A percentile compares a stretch with the other conserved stretches of the same genome.
These are phyloP conservation scores for Brachypteracias leptosomus DNA, from an alignment of 2,113 vertebrate genomes.

Conservation along the genomic window DNA sequence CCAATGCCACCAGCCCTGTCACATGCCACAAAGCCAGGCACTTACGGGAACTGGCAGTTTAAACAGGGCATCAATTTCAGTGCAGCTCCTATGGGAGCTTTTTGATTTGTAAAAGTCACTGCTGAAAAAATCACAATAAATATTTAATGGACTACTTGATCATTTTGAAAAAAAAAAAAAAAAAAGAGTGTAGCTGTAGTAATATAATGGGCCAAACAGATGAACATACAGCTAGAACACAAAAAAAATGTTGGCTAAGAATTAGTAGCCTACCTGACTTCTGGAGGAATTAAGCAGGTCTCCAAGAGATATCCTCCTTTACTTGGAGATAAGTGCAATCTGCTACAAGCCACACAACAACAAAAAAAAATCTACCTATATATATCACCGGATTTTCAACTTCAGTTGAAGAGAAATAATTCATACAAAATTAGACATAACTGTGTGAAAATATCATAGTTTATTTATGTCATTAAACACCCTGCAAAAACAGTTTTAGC, in stretches of 20 bases:
- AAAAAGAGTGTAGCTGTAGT: neutral
- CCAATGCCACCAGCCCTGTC: neutral
- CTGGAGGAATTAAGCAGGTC: neutral
- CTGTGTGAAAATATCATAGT: neutral
- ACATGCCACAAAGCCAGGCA: fast-evolving
- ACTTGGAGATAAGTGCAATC: neutral
- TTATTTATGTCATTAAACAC: neutral
- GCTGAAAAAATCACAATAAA: neutral
- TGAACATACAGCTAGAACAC: neutral
- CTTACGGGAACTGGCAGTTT: fast-evolving
- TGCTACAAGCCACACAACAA: neutral
- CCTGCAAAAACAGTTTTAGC: neutral
- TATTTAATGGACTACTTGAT: neutral
- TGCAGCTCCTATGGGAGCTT: neutral
- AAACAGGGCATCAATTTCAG: too few relatives aligned
- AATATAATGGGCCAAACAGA: neutral
- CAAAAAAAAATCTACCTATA: fast-evolving
- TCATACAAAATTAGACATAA: neutral
- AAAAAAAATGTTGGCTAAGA: neutral
- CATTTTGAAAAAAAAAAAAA: neutral
- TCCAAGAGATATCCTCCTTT: neutral
- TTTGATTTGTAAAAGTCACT: neutral
- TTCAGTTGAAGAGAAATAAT: neutral
- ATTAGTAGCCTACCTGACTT: neutral
- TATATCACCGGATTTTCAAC: neutral